phyloP scores from a whole-genome alignment of 2,797 vertebrate species.

The Eremophila alpestris region DNA sequence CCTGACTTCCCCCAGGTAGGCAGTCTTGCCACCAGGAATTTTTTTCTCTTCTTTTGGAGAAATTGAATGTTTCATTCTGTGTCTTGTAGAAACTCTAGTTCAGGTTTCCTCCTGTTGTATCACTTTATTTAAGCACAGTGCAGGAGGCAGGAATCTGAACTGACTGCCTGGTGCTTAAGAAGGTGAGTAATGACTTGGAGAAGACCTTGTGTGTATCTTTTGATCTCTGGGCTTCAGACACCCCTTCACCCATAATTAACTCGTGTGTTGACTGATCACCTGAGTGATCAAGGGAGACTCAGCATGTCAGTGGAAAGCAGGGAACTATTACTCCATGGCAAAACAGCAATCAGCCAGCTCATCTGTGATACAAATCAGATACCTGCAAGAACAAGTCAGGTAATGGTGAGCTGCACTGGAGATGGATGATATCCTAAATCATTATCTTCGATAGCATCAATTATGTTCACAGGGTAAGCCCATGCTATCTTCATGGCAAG shows the following conservation, averaged over 20 bases:
- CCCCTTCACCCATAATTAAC: constrained; percentile 62
- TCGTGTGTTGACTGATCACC: constrained; percentile 61
- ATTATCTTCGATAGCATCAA: constrained; percentile 52
- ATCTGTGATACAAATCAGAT: constrained; percentile 56
- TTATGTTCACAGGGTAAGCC: constrained; percentile 48
- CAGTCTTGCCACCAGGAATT: rapidly evolving
- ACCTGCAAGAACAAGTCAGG: constrained; percentile 46
- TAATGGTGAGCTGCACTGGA: constrained; percentile 31
- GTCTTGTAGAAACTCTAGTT: background rate
- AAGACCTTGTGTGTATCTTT: constrained; percentile 26
- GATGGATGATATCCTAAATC: constrained; percentile 67
- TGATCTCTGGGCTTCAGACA: constrained; percentile 53
- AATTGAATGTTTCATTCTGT: background rate
- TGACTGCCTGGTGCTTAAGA: constrained; percentile 26
- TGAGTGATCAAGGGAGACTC: constrained; percentile 44
- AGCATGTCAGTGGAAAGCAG: constrained; percentile 47
- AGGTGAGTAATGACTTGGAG: constrained; percentile 57
- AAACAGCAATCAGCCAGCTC: constrained; percentile 50
- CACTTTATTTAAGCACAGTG: background rate
- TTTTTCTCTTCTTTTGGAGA: background rate
- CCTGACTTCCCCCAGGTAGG: background rate
- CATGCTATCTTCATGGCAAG: constrained; percentile 32
- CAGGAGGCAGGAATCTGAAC: background rate
- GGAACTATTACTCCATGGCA: constrained; percentile 46
- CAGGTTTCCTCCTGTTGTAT: background rate